phyloP scores from a whole-genome alignment of 2,797 vertebrate genomes.

The Poecilia gillii region DNA sequence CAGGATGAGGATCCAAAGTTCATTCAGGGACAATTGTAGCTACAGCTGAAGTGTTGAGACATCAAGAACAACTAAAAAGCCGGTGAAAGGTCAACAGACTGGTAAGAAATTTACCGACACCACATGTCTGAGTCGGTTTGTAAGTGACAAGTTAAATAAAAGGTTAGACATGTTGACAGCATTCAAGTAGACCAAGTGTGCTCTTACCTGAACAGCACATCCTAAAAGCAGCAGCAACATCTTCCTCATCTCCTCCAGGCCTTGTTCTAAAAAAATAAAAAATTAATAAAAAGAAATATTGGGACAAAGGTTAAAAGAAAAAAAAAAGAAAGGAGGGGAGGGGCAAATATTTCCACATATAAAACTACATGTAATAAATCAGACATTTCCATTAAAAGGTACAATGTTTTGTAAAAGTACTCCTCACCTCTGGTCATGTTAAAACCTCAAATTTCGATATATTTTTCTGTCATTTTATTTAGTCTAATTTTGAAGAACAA shows the following conservation, averaged over 20 bases:
- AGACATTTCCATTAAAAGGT: not conserved
- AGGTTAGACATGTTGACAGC: not conserved
- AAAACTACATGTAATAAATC: not conserved
- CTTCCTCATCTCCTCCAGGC: conserved; percentile 93
- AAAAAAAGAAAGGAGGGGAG: not conserved
- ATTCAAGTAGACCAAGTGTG: not conserved
- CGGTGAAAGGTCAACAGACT: conserved; percentile 12
- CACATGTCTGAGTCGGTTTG: not conserved
- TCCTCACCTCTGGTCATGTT: not conserved
- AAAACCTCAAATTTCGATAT: not conserved
- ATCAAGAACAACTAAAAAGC: conserved; percentile 22
- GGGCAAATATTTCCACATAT: not conserved
- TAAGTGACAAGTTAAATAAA: not conserved
- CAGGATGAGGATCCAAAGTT: not conserved
- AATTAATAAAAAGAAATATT: not conserved
- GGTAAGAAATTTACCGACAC: not conserved
- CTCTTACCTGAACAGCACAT: conserved; percentile 93
- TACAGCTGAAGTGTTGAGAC: not conserved
- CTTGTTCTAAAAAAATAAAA: conserved; percentile 83
- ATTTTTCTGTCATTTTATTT: not conserved
- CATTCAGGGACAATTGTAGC: not conserved
- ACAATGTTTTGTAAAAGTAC: not conserved
- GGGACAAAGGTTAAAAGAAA: not conserved
- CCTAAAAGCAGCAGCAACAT: conserved; percentile 92
- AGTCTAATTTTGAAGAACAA: not conserved